Evolutionary conservation across 2,797 vertebrate genomes (phyloP), one percentile per base, ranked within the genome.

Genomic region (Chloroceryle amazona): DNA sequence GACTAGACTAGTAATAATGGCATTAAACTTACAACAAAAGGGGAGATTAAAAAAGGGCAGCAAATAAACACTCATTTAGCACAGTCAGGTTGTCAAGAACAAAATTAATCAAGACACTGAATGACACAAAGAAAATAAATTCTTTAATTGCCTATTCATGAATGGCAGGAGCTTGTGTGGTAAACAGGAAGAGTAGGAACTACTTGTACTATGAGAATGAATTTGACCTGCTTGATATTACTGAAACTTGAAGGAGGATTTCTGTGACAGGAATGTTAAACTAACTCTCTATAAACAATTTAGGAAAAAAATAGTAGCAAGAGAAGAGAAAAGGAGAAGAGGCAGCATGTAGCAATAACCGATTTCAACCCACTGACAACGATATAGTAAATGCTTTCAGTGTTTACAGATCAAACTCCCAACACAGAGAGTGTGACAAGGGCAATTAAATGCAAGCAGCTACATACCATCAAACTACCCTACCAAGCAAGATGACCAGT

Each of bases 61-160:
- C 82, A 95, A 95, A 93, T 95, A 95, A 95, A 92, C 95, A 93
- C 76, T 95, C 73, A 83, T 94, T 96, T 95, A 95, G 67, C 51
- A 76, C 80, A 95, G 90, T 55, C 80, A 95, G 84, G 82, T 86
- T 93, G 85, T 96, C 90, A 94, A 95, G 94, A 94, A 84, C 73
- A 95, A 93, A 95, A 96, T 97, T 93, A 96, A 93, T 96, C 87
- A 91, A 94, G 94, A 93, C 93, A 93, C 28, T 86, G 93, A 93
- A 83, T 88, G 95, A 86, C 94, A 94, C 44, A 86, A 86, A 78
- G 89, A 92, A 91, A 96, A 95, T 62, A 96, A 96, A 96, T 96
- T 95, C 70, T 97, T 96, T 95, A 96, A 95, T 93, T 95, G 89
- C 62, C 58, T 81, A 37, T 89, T 90, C 82, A 60, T 83, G 76